Evolutionary conservation across 64 coral and sea anemone species (phyloP).

Genomic region (Stichodactyla helianthus): DNA sequence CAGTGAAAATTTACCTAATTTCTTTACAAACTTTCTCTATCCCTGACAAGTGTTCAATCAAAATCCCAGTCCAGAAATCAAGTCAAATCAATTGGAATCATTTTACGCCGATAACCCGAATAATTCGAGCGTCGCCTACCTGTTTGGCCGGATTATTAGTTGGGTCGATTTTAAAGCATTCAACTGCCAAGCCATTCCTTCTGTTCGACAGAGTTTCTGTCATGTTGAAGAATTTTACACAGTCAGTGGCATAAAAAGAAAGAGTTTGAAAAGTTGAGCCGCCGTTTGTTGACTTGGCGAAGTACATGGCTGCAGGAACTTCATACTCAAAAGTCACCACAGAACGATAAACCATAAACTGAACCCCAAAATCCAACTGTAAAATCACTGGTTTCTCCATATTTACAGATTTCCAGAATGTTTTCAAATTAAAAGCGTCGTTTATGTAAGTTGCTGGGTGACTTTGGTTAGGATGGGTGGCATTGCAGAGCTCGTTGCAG

Average conservation of each 20-base stretch:
- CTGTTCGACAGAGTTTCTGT: conserved; percentile 18
- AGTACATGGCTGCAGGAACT: conserved; percentile 47
- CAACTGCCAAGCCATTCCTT: conserved; percentile 18
- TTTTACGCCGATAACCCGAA: no score
- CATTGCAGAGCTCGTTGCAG: conserved; percentile 41
- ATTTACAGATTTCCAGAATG: conserved; percentile 63
- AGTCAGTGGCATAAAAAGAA: conserved; percentile 40
- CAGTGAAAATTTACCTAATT: no score
- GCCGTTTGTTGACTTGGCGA: conserved; percentile 42
- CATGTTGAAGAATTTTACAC: conserved; percentile 36
- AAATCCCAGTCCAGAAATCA: no score
- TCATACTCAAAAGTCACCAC: conserved; percentile 39
- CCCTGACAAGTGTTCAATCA: no score
- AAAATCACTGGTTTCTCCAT: conserved; percentile 40
- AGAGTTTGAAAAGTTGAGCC: conserved; percentile 11
- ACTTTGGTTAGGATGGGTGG: background rate
- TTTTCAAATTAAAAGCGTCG: background rate
- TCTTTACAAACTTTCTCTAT: no score
- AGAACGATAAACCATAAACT: conserved; percentile 35
- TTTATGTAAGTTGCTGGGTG: conserved; percentile 30
- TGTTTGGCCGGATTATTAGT: background rate
- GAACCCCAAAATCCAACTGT: conserved; percentile 30
- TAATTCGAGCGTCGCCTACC: conserved; percentile 5
- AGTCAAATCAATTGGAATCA: no score
- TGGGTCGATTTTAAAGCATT: conserved; percentile 42